phyloP scores from a whole-genome alignment of 2,797 vertebrate species.

The Tokudaia muenninki region DNA sequence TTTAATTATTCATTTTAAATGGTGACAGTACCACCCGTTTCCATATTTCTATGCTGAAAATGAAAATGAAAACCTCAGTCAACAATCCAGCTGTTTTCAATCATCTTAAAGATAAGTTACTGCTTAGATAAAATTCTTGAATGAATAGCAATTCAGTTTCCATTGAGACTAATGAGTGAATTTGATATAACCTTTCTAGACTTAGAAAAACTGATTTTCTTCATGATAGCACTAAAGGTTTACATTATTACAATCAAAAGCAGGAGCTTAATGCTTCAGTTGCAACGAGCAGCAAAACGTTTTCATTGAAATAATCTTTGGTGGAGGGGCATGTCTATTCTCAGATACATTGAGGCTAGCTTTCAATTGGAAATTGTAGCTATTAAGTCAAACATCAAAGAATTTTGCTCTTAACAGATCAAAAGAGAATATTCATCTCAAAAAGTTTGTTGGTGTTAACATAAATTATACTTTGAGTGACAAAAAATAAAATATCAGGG shows the following conservation, averaged over 20 bases:
- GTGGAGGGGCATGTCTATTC: not conserved
- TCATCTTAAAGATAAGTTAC: conserved; percentile 24
- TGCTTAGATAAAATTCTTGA: conserved; percentile 33
- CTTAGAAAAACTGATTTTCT: conserved; percentile 27
- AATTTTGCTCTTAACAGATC: not conserved
- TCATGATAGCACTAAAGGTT: conserved; percentile 4
- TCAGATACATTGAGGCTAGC: conserved; percentile 6
- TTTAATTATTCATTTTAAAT: conserved; percentile 47
- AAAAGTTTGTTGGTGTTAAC: not conserved
- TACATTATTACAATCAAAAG: not conserved
- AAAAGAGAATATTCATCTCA: not conserved
- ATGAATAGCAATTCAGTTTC: not conserved
- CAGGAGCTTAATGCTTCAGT: not conserved
- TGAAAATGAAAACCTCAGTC: not conserved
- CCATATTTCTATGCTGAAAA: not conserved
- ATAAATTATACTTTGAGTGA: not conserved
- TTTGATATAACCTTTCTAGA: not conserved
- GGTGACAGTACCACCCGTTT: not conserved
- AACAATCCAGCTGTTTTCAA: conserved; percentile 42
- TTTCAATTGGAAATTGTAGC: conserved; percentile 36
- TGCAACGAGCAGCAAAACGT: not conserved
- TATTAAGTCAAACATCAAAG: conserved; percentile 21
- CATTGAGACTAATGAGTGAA: conserved; percentile 19
- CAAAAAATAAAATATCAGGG: not conserved
- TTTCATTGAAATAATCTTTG: not conserved